Evolutionary conservation across 2,797 vertebrate species (phyloP).

Genomic region (Scarus forsteni): DNA sequence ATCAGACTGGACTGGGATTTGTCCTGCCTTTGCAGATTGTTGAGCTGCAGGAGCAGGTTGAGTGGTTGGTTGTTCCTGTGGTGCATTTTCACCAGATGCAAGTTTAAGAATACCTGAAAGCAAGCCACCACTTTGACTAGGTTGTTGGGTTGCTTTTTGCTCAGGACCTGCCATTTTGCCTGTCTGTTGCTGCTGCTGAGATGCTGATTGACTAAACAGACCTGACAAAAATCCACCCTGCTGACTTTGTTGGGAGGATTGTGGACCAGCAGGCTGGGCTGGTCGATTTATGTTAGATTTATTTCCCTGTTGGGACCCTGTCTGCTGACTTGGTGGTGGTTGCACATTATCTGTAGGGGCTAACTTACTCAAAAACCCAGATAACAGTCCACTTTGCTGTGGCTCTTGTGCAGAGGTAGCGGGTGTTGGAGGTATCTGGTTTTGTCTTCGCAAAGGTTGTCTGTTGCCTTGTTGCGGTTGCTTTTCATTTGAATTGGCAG

Average conservation of each 20-base stretch:
- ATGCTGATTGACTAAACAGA: constrained; percentile 74
- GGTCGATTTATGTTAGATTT: constrained; percentile 51
- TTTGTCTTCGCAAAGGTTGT: constrained; percentile 82
- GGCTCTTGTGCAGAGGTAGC: constrained; percentile 68
- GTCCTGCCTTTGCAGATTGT: constrained; percentile 39
- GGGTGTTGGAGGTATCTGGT: constrained; percentile 74
- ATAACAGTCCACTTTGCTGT: constrained; percentile 84
- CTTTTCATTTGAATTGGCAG: constrained; percentile 59
- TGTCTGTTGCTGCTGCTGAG: constrained; percentile 61
- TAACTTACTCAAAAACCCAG: constrained; percentile 87
- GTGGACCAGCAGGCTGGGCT: constrained; percentile 56
- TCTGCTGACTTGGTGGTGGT: constrained; percentile 29
- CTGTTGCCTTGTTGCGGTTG: constrained; percentile 76
- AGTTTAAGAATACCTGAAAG: constrained; percentile 87
- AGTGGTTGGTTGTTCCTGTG: constrained; percentile 63
- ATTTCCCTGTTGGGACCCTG: constrained; percentile 57
- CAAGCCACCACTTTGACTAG: constrained; percentile 79
- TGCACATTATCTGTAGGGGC: constrained; percentile 80
- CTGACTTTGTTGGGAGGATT: constrained; percentile 68
- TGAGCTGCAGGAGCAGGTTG: constrained; percentile 51
- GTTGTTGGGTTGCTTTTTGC: constrained; percentile 61
- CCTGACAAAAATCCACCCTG: constrained; percentile 84
- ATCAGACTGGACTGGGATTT: constrained; percentile 68
- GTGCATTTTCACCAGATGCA: constrained; percentile 77
- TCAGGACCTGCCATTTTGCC: constrained; percentile 48